These are phyloP conservation scores for Chrysogorgia sp. DNA, from an alignment of 92 coral and sea anemone genomes.

Conservation along the genomic window DNA sequence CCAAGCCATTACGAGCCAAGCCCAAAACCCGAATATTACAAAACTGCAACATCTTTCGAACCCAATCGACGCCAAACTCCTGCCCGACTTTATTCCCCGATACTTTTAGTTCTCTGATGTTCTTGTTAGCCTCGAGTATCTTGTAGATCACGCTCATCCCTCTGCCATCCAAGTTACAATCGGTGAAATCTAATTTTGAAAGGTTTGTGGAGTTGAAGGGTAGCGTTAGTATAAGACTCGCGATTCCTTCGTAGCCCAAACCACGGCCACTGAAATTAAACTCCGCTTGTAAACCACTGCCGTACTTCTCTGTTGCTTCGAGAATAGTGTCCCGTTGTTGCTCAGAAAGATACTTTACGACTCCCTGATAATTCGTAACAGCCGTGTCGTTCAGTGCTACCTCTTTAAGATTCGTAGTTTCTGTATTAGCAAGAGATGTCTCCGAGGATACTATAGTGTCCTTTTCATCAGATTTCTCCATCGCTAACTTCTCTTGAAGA, in stretches of 20 bases:
- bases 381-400: neutral
- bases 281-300: constrained; percentile 5
- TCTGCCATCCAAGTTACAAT: constrained; percentile 18
- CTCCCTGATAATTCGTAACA: neutral
- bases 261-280: constrained; percentile 65
- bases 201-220: constrained; percentile 2
- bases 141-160: constrained; percentile 72
- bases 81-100: constrained; percentile 70
- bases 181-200: constrained; percentile 11
- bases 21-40: constrained; percentile 61
- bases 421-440: neutral
- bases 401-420: neutral
- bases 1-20: constrained; percentile 70
- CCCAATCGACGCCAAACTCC: constrained; percentile 43
- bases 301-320: neutral
- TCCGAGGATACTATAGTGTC: too few species aligned
- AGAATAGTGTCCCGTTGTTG: neutral
- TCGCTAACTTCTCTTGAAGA: neutral
- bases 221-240: neutral
- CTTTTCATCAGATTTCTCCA: neutral
- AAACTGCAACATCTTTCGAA: constrained; percentile 65
- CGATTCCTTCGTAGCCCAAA: constrained; percentile 68
- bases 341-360: neutral
- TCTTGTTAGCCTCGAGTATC: constrained; percentile 48
- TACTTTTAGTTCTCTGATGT: constrained; percentile 68